Evolutionary conservation across 2,888 invertebrate genomes (phyloP).

Genomic region (Drosophila ezoana): DNA sequence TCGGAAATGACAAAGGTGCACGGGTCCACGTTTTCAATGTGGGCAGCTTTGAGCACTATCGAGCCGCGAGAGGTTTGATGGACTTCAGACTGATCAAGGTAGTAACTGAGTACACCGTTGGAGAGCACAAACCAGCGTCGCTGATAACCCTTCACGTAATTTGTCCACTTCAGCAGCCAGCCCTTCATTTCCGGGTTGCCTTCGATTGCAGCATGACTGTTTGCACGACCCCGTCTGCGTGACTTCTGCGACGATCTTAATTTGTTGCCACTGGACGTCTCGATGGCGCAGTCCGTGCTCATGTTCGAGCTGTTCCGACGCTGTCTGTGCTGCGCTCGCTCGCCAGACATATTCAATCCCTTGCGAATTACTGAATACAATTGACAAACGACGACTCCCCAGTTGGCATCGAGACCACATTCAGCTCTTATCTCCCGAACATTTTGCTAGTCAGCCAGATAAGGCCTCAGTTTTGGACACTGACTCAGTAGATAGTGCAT

Average conservation of each 20-base stretch:
- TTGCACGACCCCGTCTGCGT: slow-evolving; percentile 8
- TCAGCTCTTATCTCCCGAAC: slow-evolving; percentile 35
- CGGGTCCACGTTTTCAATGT: slow-evolving; percentile 96
- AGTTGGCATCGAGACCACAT: slow-evolving; percentile 20
- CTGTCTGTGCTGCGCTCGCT: slow-evolving; percentile 20
- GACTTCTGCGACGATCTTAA: slow-evolving; percentile 22
- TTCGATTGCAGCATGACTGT: slow-evolving; percentile 7
- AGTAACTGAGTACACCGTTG: slow-evolving; percentile 94
- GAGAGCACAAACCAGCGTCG: slow-evolving; percentile 99
- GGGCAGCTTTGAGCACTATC: slow-evolving; percentile 97
- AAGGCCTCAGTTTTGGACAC: slow-evolving; percentile 33
- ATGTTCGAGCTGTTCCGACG: slow-evolving; percentile 16
- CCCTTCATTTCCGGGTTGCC: slow-evolving; percentile 87
- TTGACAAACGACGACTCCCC: slow-evolving; percentile 15
- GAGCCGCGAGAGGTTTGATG: slow-evolving; percentile 98
- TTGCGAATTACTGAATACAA: slow-evolving; percentile 29
- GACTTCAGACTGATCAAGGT: slow-evolving; percentile 98
- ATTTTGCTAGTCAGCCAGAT: slow-evolving; percentile 29
- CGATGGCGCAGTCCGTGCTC: slow-evolving; percentile 6
- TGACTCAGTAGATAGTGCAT: slow-evolving; percentile 38
- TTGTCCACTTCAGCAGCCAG: slow-evolving; percentile 99
- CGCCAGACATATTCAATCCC: slow-evolving; percentile 48
- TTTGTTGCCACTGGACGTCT: slow-evolving; percentile 19
- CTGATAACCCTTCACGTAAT: slow-evolving; percentile 99
- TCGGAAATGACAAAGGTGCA: slow-evolving; percentile 98